A percentile compares a stretch with the other conserved stretches of the same genome.
Evolutionary conservation across 2,797 vertebrate species (phyloP).

Genomic region (Epinephelus malabaricus): DNA sequence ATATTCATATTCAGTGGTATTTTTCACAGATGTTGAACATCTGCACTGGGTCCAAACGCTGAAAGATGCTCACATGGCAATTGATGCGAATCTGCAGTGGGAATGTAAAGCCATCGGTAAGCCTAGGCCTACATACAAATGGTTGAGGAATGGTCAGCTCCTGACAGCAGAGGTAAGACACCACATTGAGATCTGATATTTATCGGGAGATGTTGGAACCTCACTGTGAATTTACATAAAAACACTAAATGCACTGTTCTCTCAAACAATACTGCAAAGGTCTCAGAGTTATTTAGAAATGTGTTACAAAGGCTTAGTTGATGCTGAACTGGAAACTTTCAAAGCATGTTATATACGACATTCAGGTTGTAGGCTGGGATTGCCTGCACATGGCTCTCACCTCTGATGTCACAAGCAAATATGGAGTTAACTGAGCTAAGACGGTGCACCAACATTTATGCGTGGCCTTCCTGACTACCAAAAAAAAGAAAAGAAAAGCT

Average conservation of each 20-base stretch:
- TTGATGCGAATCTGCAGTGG: constrained; percentile 91
- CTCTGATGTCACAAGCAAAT: too few relatives aligned
- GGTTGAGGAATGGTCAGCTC: constrained; percentile 90
- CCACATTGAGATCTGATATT: neutral
- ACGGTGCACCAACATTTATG: too few relatives aligned
- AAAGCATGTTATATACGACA: too few relatives aligned
- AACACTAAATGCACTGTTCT: neutral
- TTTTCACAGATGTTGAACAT: constrained; percentile 84
- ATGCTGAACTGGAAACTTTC: too few relatives aligned
- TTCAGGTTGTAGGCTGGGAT: too few relatives aligned
- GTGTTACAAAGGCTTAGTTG: too few relatives aligned
- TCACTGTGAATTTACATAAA: neutral
- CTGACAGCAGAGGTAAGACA: constrained; percentile 85
- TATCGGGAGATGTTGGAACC: neutral
- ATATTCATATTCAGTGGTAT: constrained; percentile 19
- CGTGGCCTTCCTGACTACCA: too few relatives aligned
- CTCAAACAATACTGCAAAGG: neutral
- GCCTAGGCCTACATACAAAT: constrained; percentile 88
- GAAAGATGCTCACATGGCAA: constrained; percentile 88
- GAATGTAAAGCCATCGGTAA: constrained; percentile 90
- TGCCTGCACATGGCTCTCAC: too few relatives aligned
- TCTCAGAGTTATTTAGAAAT: neutral
- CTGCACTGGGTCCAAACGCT: constrained; percentile 91
- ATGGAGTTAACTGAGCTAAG: too few relatives aligned
- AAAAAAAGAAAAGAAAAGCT: too few relatives aligned